Base-by-base conservation (phyloP, 2,113 vertebrate species). In the Takifugu flavidus region DNA sequence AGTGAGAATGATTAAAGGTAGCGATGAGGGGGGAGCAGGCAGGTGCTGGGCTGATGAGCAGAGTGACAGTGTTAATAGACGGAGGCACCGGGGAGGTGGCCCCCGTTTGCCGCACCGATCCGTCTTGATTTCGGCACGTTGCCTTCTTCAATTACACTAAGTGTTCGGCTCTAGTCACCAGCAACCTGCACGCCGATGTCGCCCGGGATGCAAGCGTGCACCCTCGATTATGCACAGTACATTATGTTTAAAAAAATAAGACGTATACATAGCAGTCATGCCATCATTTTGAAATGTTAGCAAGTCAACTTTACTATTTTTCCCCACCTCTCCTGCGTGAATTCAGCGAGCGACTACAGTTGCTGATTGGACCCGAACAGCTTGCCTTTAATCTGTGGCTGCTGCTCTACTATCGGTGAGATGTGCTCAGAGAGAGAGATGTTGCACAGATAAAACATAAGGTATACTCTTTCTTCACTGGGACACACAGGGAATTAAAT, bases 1-100 rank as follows among this genome's bases (percentile, higher is more conserved):
- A 89, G 84, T n/a, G 67, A 80, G 82, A 65, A 62, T 87, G 85
- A 89, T 88, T 89, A 88, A 88, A 86, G 84, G 65, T 69, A 70
- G 70, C 73, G 72, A 75, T 70, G 70, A 80, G 78, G 71, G 77
- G 20, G 79, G 78, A 83, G 69, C 69, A 39, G 83, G 83, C 88
- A 91, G 90, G 88, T 91, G 89, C 82, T 67, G 79, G 76, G 82
- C 83, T 86, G 83, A 90, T 89, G 89, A 89, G 86, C 87, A 87
- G 86, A 88, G 87, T 89, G 88, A 89, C 90, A 87, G 82, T 84
- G 88, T 82, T 90, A 90, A 91, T 89, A 83, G 89, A 86, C 84
- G 74, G 73, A 58, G 78, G 79, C 88, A 85, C 88, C 68, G 73
- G 85, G 87, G 88, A 87, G 82, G 81, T 82, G 86, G 80, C 86